phyloP scores from a whole-genome alignment of 64 coral and sea anemone species.

The Actinia tenebrosa region DNA sequence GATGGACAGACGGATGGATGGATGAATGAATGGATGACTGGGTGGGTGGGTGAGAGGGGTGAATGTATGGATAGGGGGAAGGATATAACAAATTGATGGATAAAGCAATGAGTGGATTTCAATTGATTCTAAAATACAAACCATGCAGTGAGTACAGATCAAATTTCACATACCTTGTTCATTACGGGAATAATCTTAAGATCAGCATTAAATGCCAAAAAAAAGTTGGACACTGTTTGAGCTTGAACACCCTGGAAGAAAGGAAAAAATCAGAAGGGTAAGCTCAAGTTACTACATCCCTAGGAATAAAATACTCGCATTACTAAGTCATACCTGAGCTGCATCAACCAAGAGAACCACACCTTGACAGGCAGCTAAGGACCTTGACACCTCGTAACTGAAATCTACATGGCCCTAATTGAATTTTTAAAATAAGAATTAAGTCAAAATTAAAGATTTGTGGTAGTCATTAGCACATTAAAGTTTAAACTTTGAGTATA shows the following conservation, averaged over 20 bases:
- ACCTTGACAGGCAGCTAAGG: slow-evolving; percentile 94
- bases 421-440: neutral
- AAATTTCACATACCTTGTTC: slow-evolving; percentile 63
- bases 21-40: no score
- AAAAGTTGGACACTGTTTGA: slow-evolving; percentile 94
- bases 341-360: slow-evolving; percentile 89
- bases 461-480: neutral
- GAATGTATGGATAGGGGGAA: no score
- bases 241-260: slow-evolving; percentile 88
- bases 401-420: slow-evolving; percentile 97
- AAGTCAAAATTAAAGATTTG: neutral
- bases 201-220: slow-evolving; percentile 81
- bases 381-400: slow-evolving; percentile 99
- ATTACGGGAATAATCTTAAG: slow-evolving; percentile 88
- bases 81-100: no score
- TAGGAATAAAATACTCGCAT: neutral
- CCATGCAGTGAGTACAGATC: no score
- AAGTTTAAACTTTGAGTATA: no score
- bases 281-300: neutral
- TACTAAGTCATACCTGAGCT: slow-evolving; percentile 52
- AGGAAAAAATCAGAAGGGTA: neutral
- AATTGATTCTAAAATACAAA: no score
- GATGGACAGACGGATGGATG: no score
- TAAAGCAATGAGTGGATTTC: no score
- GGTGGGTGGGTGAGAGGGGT: no score